Evolutionary conservation across 2,888 invertebrate genomes (phyloP).

Genomic region (Druceiella hillmani): DNA sequence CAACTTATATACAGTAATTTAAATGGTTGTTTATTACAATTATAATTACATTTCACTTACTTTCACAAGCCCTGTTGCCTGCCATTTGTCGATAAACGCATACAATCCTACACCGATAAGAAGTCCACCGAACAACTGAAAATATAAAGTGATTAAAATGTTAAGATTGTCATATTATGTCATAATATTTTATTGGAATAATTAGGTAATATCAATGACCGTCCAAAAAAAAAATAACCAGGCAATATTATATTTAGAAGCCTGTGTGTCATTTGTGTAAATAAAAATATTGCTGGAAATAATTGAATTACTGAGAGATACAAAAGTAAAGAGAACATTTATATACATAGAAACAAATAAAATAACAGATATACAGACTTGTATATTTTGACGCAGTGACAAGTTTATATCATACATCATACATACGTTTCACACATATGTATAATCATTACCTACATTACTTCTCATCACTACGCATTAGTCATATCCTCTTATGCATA

Average conservation of each 20-base stretch:
- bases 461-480: conserved; percentile 8
- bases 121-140: conserved; percentile 81
- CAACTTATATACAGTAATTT: neutral
- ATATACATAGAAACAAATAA: no score
- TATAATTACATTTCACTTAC: conserved; percentile 27
- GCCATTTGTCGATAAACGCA: conserved; percentile 91
- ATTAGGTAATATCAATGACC: conserved; percentile 3
- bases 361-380: no score
- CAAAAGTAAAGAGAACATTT: no score
- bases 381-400: no score
- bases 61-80: conserved; percentile 77
- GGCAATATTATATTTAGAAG: conserved; percentile 14
- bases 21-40: neutral
- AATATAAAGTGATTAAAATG: conserved; percentile 28
- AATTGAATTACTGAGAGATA: conserved; percentile 10
- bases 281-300: no score
- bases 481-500: conserved; percentile 4
- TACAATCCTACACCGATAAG: conserved; percentile 84
- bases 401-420: conserved; percentile 8
- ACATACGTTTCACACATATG: no score
- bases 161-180: conserved; percentile 1
- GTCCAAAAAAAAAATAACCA: conserved; percentile 9
- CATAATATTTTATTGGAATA: no score
- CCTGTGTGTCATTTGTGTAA: conserved; percentile 20
- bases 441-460: no score